These are phyloP conservation scores for Anser cygnoides DNA, from an alignment of 2,113 vertebrate genomes.

Conservation along the genomic window DNA sequence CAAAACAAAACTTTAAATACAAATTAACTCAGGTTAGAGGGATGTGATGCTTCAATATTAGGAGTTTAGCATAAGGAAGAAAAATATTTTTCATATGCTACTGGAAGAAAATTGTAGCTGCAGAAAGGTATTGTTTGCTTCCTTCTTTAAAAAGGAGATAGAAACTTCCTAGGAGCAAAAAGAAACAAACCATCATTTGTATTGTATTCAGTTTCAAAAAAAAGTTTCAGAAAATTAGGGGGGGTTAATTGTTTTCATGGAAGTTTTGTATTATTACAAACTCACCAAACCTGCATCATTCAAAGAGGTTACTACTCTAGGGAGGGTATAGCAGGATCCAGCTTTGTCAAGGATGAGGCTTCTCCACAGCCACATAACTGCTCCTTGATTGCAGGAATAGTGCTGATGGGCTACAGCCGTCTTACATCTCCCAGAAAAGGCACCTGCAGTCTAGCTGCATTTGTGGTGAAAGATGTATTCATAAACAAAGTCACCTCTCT, in stretches of 20 bases:
- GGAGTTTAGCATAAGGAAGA: background rate
- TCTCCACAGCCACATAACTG: background rate
- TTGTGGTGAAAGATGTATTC: background rate
- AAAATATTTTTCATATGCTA: background rate
- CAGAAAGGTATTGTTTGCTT: background rate
- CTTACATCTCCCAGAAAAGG: background rate
- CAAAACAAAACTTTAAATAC: conserved; percentile 10
- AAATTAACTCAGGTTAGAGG: background rate
- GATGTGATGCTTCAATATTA: background rate
- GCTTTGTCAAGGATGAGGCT: background rate
- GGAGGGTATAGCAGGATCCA: background rate
- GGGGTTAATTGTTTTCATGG: background rate
- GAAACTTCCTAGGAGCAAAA: background rate
- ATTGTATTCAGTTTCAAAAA: background rate
- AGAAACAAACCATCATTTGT: fast-evolving
- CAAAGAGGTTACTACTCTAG: background rate
- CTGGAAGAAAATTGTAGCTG: background rate
- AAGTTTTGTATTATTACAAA: background rate
- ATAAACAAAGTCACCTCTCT: background rate
- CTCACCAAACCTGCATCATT: background rate
- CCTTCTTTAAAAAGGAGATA: background rate
- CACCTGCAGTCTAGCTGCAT: background rate
- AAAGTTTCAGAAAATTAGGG: background rate
- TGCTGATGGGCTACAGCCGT: background rate
- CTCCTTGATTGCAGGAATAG: background rate